These are phyloP conservation scores for Lacerta bilineata DNA, from an alignment of 2,797 vertebrate species.

Conservation along the genomic window DNA sequence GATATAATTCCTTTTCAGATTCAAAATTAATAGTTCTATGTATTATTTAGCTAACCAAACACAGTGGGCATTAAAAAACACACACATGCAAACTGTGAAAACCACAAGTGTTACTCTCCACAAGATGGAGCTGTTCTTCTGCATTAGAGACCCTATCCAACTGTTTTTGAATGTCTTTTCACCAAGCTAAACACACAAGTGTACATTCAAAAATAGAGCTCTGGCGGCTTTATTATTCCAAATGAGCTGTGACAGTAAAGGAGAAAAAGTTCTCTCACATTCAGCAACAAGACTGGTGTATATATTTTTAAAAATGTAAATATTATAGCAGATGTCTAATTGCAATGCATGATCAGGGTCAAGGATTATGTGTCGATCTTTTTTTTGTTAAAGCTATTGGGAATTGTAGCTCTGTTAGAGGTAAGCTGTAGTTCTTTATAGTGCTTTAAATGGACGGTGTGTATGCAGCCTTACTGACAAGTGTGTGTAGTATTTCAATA, in stretches of 20 bases:
- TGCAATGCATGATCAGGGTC: background rate
- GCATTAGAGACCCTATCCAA: background rate
- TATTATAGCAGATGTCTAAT: background rate
- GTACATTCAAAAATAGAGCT: background rate
- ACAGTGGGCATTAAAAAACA: background rate
- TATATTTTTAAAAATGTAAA: background rate
- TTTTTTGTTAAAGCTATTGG: too few relatives aligned
- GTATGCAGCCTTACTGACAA: too few relatives aligned
- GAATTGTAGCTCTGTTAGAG: background rate
- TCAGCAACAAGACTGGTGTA: background rate
- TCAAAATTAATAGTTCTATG: too few relatives aligned
- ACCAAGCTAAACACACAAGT: background rate
- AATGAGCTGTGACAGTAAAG: background rate
- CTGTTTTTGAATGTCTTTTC: background rate
- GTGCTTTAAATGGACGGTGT: too few relatives aligned
- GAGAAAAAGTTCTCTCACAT: background rate
- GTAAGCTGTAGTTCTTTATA: too few relatives aligned
- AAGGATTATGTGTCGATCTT: background rate
- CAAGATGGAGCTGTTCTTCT: constrained; percentile 41
- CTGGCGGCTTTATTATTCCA: background rate
- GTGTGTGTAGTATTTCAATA: too few relatives aligned
- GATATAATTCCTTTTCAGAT: background rate
- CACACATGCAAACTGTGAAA: background rate
- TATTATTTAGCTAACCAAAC: background rate
- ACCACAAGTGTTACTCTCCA: background rate